Evolutionary conservation across 2,113 vertebrate species (phyloP), one percentile per base, ranked within the genome.

Genomic region (Nyctereutes procyonoides): DNA sequence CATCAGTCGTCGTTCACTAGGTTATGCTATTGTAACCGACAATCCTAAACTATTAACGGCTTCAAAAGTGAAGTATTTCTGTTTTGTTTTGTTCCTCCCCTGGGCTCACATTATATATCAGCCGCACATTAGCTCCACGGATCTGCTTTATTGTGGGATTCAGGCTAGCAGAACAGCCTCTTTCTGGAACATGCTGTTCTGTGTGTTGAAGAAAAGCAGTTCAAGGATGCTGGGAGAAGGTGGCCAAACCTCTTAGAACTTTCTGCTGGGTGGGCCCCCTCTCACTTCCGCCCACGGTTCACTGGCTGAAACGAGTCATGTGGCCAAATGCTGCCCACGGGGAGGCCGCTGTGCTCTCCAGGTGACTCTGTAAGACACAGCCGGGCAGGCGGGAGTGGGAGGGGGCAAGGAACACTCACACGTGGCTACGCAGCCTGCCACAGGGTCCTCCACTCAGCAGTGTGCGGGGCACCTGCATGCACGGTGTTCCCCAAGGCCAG

Each of bases 351-450:
- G 8, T 8, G 16, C 1, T 35, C 43, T 62, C 48, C 8, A 20
- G 2, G 0, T 1, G 5, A 17, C 5, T 55, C 22, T 76, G 2
- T 6, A 38, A 73, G 48, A 43, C 76, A 71, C 16, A 5, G 17
- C 1, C 5, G 60, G 11, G 28, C 71, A 30, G 53, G 5, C 0
- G 0, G 13, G 20, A 22, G 32, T n/a, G 43, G n/a, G n/a, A 67
- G 77, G 32, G 14, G 7, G 3, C 15, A 9, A 24, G 8, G 63
- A 26, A 26, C 19, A 8, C 48, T 84, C 26, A 30, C 81, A 7
- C 43, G 48, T 7, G 22, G 16, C 13, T 22, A 1, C 5, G 38
- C 53, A 56, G 13, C 7, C 13, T 28, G 16, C 26, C 10, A 5
- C 26, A 7, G 0, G 5, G 55, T 35, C n/a, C 22, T 85, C 51